phyloP scores from a whole-genome alignment of 2,113 vertebrate genomes.

The Kryptolebias marmoratus region DNA sequence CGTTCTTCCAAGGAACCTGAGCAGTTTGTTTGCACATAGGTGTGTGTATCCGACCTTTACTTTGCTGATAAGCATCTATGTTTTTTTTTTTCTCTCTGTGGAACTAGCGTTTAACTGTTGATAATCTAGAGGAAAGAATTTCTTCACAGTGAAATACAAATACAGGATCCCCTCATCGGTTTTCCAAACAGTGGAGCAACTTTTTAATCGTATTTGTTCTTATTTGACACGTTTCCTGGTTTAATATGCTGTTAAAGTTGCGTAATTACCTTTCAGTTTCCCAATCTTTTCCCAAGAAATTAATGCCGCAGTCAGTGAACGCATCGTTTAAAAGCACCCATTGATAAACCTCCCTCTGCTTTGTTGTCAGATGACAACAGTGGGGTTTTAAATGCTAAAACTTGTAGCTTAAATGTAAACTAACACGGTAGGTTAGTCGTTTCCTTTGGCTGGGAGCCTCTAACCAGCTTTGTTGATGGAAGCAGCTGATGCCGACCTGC shows the following conservation, averaged over 20 bases:
- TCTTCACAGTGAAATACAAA: not conserved
- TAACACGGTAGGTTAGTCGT: conserved; percentile 24
- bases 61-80: not conserved
- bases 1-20: conserved; percentile 19
- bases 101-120: not conserved
- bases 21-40: not conserved
- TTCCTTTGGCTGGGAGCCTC: conserved; percentile 19
- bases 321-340: no score
- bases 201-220: not conserved
- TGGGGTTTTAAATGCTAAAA: not conserved
- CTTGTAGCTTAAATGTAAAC: not conserved
- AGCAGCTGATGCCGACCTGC: conserved; percentile 41
- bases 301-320: not conserved
- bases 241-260: no score
- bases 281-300: not conserved
- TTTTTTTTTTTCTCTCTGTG: not conserved
- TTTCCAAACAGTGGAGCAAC: not conserved
- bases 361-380: no score
- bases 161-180: not conserved
- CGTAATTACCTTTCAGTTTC: not conserved
- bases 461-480: conserved; percentile 50
- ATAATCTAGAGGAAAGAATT: not conserved
- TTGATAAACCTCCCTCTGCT: no score
- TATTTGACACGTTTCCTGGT: not conserved
- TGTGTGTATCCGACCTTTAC: not conserved